Evolutionary conservation across 2,888 invertebrate species (phyloP).

Genomic region (Terebella lapidaria): DNA sequence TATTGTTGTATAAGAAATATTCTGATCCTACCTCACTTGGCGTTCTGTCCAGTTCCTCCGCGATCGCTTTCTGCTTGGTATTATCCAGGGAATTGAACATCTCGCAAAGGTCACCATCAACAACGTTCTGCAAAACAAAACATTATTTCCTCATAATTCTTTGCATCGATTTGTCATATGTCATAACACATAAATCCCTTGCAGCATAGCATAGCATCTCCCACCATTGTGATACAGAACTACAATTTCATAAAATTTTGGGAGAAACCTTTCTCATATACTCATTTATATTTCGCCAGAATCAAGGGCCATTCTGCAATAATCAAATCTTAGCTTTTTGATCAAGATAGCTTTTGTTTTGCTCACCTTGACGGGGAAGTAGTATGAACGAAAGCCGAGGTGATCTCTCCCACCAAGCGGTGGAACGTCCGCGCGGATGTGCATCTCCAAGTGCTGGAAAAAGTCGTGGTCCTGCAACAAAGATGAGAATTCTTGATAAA

Average conservation of each 20-base stretch:
- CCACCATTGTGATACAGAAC: too few species aligned
- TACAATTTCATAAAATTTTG: too few species aligned
- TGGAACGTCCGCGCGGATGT: constrained; percentile 94
- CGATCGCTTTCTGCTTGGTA: constrained; percentile 88
- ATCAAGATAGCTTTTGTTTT: too few species aligned
- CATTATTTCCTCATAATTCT: too few species aligned
- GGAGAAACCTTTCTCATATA: too few species aligned
- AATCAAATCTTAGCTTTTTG: too few species aligned
- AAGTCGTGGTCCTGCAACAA: constrained; percentile 84
- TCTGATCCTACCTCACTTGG: constrained; percentile 73
- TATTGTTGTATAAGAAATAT: too few species aligned
- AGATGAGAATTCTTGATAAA: neutral
- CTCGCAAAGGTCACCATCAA: constrained; percentile 98
- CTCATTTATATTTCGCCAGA: too few species aligned
- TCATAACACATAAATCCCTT: too few species aligned
- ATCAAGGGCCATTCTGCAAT: too few species aligned
- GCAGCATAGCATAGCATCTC: too few species aligned
- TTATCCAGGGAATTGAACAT: constrained; percentile 95
- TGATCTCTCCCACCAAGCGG: constrained; percentile 97
- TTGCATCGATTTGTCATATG: too few species aligned
- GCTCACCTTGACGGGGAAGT: constrained; percentile 96
- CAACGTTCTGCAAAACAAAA: constrained; percentile 78
- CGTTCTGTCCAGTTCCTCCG: constrained; percentile 88
- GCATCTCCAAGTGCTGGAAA: constrained; percentile 99
- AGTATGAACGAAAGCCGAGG: constrained; percentile 91